Conservation (phyloP, 2,888 invertebrate genomes). For the Acanthosoma haemorrhoidale region DNA sequence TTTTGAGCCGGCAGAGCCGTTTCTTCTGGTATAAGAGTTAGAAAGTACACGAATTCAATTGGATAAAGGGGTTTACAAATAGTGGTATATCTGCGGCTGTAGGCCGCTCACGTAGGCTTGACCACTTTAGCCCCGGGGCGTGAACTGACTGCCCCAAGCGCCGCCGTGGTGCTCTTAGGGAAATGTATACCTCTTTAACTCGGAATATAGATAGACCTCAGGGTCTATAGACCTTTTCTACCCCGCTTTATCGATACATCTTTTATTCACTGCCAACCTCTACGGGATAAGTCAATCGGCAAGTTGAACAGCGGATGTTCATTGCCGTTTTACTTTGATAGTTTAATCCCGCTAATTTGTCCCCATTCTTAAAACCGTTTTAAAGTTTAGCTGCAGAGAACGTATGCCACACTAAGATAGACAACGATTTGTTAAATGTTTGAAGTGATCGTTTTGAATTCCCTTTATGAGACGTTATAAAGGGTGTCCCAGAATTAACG, state of each 20-base stretch:
- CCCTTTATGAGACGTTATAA: no score
- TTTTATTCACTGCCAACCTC: background rate
- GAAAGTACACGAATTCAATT: constrained; percentile 16
- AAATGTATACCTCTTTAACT: constrained; percentile 26
- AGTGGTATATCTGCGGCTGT: background rate
- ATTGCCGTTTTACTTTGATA: no score
- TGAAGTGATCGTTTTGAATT: no score
- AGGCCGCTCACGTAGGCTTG: constrained; percentile 14
- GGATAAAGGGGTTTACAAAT: constrained; percentile 28
- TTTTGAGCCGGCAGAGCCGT: no score
- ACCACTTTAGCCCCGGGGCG: constrained; percentile 19
- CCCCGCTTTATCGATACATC: background rate
- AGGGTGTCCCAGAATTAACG: no score
- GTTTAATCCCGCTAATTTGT: no score
- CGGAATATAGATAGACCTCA: background rate
- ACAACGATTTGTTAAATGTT: no score
- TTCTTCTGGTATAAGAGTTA: background rate
- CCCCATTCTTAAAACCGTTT: no score
- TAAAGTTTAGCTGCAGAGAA: no score
- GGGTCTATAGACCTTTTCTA: background rate
- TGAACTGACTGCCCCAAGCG: constrained; percentile 18
- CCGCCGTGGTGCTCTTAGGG: background rate
- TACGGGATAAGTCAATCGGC: background rate
- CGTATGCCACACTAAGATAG: no score
- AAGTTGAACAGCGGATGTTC: no score